These are phyloP conservation scores for Colletes collaris DNA, from an alignment of 2,888 invertebrate species.

Conservation along the genomic window DNA sequence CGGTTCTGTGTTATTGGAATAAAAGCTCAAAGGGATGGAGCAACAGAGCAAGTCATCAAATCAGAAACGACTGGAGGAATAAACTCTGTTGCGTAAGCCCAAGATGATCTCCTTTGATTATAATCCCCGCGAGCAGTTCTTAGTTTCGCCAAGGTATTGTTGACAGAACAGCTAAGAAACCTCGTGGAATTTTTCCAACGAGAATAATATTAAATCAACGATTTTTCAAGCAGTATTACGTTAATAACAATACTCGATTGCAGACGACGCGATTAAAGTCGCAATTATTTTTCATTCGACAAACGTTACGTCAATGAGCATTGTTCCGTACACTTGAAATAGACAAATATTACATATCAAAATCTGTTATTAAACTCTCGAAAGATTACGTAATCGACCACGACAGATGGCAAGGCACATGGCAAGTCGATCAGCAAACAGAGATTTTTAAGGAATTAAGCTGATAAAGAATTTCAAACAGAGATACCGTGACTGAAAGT, in stretches of 20 bases:
- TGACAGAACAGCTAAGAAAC: too few relatives aligned
- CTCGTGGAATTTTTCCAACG: too few relatives aligned
- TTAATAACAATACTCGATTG: too few relatives aligned
- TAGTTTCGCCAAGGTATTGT: too few relatives aligned
- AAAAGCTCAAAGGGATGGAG: not conserved
- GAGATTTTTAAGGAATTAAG: not conserved
- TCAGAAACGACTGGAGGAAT: not conserved
- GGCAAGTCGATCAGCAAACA: slow-evolving; percentile 1
- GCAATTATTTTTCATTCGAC: too few relatives aligned
- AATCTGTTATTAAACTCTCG: not conserved
- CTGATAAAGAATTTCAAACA: not conserved
- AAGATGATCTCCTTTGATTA: not conserved
- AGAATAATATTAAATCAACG: too few relatives aligned
- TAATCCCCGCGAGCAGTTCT: not conserved
- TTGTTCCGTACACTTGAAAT: not conserved
- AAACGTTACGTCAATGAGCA: too few relatives aligned
- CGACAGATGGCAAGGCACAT: slow-evolving; percentile 11
- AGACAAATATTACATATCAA: not conserved
- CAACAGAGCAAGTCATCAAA: not conserved
- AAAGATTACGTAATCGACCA: not conserved
- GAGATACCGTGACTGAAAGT: not conserved
- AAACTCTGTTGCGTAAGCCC: not conserved
- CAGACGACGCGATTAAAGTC: too few relatives aligned
- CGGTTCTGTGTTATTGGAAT: not conserved
- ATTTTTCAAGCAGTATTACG: too few relatives aligned